Evolutionary conservation across 1,140 invertebrate species (phyloP), one percentile per base, ranked within the genome.

Genomic region (Bombus confusus): DNA sequence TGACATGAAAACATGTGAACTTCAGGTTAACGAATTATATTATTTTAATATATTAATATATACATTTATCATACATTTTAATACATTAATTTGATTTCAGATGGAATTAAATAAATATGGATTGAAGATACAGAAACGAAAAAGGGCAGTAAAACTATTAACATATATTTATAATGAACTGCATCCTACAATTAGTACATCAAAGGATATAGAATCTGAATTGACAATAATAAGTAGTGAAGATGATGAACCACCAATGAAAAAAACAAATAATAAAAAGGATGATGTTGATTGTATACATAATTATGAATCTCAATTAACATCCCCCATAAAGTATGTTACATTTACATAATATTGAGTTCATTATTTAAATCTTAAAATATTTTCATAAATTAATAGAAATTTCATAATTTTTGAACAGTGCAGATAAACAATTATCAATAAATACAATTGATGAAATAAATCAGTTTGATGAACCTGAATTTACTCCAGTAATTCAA

Each of bases 161-260:
- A 91, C 91, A 47, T 93, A 95, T 74, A 95, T 96, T 87, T 96
- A 96, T 86, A 91, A 95, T 10, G 92, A 96, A 86, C 91, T 94
- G 31, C 95, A 96, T 90, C 94, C 93, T 34, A 82, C 75, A 82
- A 73, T 87, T 41, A 34, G 22, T 88, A 43, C 66, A 76, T 73
- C 75, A 57, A 74, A 47, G 8, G 68, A 18, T 13, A 8, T 69
- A 79, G 25, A 69, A 72, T 59, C 86, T 3, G 64, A 87, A 57
- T 43, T 80, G 28, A 43, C 79, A 68, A 39, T 69, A 47, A 83
- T 64, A 64, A 88, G 74, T n/a, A 89, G 83, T 37, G 91, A 92
- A 64, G 88, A 91, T 52, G 88, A 88, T 6, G 87, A 84, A 68
- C 84, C 84, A 72, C 83, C 86, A 22, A 12, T 12, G 18, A 91